A percentile compares a stretch with the other conserved stretches of the same genome.
phyloP scores from a whole-genome alignment of 2,888 invertebrate species.

The Pyrrhia umbra region DNA sequence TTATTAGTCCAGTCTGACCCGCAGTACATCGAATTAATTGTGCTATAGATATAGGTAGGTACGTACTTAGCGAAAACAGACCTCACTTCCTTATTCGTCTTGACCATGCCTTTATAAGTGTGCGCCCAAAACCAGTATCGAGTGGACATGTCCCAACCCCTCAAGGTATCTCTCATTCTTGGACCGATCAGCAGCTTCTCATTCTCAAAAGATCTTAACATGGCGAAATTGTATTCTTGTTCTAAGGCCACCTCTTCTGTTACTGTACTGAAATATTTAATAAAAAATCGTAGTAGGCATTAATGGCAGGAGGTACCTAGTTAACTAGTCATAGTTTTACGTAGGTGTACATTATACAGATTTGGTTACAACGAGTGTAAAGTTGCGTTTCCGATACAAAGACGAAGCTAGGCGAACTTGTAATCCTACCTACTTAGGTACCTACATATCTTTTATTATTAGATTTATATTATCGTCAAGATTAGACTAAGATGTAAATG shows the following conservation, averaged over 20 bases:
- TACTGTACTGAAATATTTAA: conserved; percentile 60
- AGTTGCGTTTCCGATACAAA: no score
- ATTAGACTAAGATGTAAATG: no score
- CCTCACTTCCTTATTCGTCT: conserved; percentile 78
- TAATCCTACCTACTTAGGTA: no score
- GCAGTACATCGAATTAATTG: background rate
- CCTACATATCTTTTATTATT: no score
- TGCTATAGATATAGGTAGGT: background rate
- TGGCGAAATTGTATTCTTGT: conserved; percentile 91
- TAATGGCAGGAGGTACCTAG: no score
- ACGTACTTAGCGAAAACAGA: conserved; percentile 47
- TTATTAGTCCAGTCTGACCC: no score
- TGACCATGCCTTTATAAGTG: conserved; percentile 91
- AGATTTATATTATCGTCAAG: no score
- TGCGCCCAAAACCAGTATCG: conserved; percentile 96
- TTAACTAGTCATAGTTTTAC: no score
- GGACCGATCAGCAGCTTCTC: conserved; percentile 93
- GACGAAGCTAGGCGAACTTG: no score
- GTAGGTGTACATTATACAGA: no score
- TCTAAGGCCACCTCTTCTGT: conserved; percentile 72
- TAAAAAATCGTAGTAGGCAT: no score
- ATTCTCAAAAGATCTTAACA: conserved; percentile 93
- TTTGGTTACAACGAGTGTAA: no score
- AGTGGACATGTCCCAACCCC: conserved; percentile 96
- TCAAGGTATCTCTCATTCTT: conserved; percentile 94